Evolutionary conservation across 1,140 invertebrate species (phyloP).

Genomic region (Lordiphosa mommai): DNA sequence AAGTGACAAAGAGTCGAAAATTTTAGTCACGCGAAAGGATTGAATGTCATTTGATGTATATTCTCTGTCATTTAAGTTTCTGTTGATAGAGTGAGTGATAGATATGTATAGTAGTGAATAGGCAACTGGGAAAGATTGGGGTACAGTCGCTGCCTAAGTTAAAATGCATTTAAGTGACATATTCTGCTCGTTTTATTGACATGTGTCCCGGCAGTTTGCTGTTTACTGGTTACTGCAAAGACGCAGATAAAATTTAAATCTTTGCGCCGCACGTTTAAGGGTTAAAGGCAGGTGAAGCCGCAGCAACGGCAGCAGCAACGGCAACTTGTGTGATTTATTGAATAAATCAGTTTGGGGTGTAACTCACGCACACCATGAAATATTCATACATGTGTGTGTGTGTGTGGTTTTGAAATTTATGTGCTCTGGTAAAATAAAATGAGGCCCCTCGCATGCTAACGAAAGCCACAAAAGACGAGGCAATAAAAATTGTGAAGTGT

Average conservation of each 20-base stretch:
- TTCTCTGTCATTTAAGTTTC: slow-evolving; percentile 71
- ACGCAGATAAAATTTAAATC: slow-evolving; percentile 67
- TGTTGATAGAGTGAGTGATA: slow-evolving; percentile 54
- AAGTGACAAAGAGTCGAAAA: slow-evolving; percentile 72
- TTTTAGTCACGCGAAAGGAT: slow-evolving; percentile 74
- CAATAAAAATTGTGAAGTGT: slow-evolving; percentile 62
- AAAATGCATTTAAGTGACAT: slow-evolving; percentile 64
- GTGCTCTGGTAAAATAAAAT: slow-evolving; percentile 62
- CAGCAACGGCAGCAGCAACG: slow-evolving; percentile 14
- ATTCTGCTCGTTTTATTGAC: slow-evolving; percentile 43
- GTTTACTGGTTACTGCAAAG: slow-evolving; percentile 18
- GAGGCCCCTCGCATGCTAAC: slow-evolving; percentile 36
- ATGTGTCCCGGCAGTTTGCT: slow-evolving; percentile 44
- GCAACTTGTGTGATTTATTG: slow-evolving; percentile 70
- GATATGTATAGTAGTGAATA: slow-evolving; percentile 24
- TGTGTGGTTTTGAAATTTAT: slow-evolving; percentile 58
- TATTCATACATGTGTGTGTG: slow-evolving; percentile 47
- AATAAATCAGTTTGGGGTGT: slow-evolving; percentile 64
- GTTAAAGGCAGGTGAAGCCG: slow-evolving; percentile 34
- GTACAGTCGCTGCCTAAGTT: slow-evolving; percentile 9
- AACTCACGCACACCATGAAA: slow-evolving; percentile 47
- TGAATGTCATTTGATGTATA: slow-evolving; percentile 75
- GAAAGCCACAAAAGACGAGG: slow-evolving; percentile 63
- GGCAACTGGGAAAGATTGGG: neutral
- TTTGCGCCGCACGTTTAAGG: slow-evolving; percentile 25